A percentile compares a stretch with the other conserved stretches of the same genome.
phyloP scores from a whole-genome alignment of 2,113 vertebrate genomes.

The Kobus ellipsiprymnus region DNA sequence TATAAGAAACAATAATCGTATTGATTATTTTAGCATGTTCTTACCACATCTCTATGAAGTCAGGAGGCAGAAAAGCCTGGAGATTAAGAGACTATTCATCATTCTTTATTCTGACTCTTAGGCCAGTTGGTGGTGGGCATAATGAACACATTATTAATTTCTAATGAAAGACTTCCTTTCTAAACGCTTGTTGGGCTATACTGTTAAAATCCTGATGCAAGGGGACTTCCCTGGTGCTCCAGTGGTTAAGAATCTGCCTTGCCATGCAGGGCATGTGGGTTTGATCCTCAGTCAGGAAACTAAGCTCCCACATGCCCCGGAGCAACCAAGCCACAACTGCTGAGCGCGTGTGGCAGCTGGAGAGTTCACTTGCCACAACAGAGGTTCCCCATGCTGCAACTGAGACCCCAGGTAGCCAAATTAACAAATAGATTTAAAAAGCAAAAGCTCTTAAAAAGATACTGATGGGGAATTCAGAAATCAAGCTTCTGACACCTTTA shows the following conservation, averaged over 20 bases:
- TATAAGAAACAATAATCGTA: neutral
- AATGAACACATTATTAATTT: neutral
- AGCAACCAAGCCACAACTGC: neutral
- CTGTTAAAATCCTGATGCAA: neutral
- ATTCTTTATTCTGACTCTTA: slow-evolving; percentile 1
- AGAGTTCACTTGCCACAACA: neutral
- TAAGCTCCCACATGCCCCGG: neutral
- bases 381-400: neutral
- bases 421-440: neutral
- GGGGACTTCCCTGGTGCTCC: neutral
- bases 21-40: neutral
- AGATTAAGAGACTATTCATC: neutral
- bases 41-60: neutral
- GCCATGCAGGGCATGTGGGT: neutral
- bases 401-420: neutral
- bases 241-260: neutral
- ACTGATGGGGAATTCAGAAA: neutral
- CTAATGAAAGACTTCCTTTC: neutral
- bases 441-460: neutral
- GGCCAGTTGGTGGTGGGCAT: neutral
- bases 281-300: neutral
- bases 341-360: rapidly evolving
- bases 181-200: neutral
- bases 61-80: neutral
- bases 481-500: neutral